Evolutionary conservation across 2,888 invertebrate genomes (phyloP).

Genomic region (Griposia aprilina): DNA sequence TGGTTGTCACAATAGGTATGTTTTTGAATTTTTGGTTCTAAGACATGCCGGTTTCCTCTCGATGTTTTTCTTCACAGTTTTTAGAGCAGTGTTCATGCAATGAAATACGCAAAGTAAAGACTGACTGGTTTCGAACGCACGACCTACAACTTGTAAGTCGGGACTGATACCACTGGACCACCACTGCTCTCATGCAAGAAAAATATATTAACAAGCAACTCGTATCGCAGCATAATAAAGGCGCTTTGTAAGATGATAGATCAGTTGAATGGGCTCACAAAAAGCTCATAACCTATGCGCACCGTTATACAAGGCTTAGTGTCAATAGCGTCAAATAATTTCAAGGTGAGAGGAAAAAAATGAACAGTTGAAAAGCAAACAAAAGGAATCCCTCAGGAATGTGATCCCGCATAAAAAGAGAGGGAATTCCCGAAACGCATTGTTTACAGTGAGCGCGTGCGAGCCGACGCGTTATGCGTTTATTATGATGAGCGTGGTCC

Average conservation of each 20-base stretch:
- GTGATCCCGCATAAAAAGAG: slow-evolving; percentile 86
- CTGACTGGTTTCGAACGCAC: too few relatives aligned
- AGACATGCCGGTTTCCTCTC: too few relatives aligned
- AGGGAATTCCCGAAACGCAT: slow-evolving; percentile 89
- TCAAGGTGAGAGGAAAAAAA: slow-evolving; percentile 82
- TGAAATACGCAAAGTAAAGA: too few relatives aligned
- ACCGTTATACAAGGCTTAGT: slow-evolving; percentile 78
- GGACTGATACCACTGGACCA: too few relatives aligned
- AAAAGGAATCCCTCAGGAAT: slow-evolving; percentile 90
- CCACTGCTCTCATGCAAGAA: slow-evolving; percentile 1
- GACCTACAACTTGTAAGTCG: too few relatives aligned
- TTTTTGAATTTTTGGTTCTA: too few relatives aligned
- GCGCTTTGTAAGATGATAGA: slow-evolving; percentile 53
- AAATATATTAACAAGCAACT: slow-evolving; percentile 48
- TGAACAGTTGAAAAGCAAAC: slow-evolving; percentile 85
- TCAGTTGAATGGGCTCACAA: slow-evolving; percentile 67
- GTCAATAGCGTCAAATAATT: slow-evolving; percentile 80
- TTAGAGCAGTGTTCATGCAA: too few relatives aligned
- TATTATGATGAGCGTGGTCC: slow-evolving; percentile 79
- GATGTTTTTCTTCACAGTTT: too few relatives aligned
- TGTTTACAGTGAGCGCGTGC: slow-evolving; percentile 85
- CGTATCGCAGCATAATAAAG: slow-evolving; percentile 36
- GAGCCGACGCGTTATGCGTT: slow-evolving; percentile 82
- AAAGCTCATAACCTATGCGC: slow-evolving; percentile 72
- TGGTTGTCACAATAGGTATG: too few relatives aligned